Conservation (phyloP, 2,113 vertebrate genomes). For the Oceanites oceanicus region DNA sequence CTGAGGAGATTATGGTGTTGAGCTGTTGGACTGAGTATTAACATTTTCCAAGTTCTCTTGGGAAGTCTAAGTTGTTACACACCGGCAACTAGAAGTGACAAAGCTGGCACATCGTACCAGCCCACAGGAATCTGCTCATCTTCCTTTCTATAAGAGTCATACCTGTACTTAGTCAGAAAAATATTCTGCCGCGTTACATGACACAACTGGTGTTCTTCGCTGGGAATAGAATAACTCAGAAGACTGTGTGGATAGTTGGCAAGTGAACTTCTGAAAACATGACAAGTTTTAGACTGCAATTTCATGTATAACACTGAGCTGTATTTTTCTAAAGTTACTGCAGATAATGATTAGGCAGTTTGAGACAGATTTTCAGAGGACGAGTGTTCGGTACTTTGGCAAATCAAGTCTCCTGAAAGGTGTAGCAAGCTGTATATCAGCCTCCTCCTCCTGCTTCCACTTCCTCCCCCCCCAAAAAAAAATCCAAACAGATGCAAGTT, state of each 20-base stretch:
- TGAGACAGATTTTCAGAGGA: neutral
- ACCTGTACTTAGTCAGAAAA: neutral
- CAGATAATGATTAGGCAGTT: neutral
- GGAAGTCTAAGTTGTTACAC: conserved; percentile 13
- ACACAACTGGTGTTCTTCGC: accelerated
- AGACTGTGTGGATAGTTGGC: neutral
- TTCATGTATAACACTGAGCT: neutral
- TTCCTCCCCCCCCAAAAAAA: accelerated
- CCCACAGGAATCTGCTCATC: neutral
- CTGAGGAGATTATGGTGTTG: neutral
- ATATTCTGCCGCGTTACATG: neutral
- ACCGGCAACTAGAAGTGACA: neutral
- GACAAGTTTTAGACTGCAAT: neutral
- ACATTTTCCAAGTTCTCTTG: neutral
- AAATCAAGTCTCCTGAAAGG: neutral
- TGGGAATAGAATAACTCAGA: neutral
- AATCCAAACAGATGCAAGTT: accelerated
- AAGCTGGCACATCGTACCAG: neutral
- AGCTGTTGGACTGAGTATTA: conserved; percentile 4
- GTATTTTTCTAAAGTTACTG: neutral
- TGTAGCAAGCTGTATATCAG: neutral
- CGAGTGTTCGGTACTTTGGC: neutral
- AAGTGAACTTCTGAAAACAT: neutral
- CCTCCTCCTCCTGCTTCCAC: neutral
- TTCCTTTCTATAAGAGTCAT: neutral